Conservation (phyloP, 2,113 vertebrate species). For the Pseudopodoces humilis region DNA sequence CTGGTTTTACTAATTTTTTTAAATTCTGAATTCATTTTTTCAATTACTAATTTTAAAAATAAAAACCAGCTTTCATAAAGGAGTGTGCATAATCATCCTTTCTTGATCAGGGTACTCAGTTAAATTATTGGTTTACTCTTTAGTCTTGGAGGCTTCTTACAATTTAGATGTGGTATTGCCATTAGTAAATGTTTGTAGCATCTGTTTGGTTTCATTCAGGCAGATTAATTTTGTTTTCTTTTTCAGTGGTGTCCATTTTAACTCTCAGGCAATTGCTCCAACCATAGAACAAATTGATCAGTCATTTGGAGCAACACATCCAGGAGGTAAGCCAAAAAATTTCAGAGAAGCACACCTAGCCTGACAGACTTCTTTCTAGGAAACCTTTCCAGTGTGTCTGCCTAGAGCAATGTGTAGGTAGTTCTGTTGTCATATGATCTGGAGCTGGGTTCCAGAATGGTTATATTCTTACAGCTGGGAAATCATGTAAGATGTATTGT, state of each 20-base stretch:
- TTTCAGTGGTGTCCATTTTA: conserved; percentile 97
- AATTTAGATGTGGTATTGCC: neutral
- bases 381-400: neutral
- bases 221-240: neutral
- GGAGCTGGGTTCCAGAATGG: neutral
- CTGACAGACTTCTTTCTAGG: neutral
- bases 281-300: conserved; percentile 99
- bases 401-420: neutral
- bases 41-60: neutral
- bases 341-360: neutral
- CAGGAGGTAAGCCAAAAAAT: conserved; percentile 85
- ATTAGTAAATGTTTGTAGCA: neutral
- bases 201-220: neutral
- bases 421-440: neutral
- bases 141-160: neutral
- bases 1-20: neutral
- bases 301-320: conserved; percentile 98
- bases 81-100: neutral
- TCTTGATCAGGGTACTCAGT: neutral
- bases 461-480: neutral
- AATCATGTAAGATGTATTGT: neutral
- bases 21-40: neutral
- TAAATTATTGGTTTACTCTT: neutral
- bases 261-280: conserved; percentile 97
- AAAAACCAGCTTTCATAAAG: neutral